Evolutionary conservation across 64 coral and sea anemone species (phyloP), one percentile per base, ranked within the genome.

Genomic region (Actinia equina): DNA sequence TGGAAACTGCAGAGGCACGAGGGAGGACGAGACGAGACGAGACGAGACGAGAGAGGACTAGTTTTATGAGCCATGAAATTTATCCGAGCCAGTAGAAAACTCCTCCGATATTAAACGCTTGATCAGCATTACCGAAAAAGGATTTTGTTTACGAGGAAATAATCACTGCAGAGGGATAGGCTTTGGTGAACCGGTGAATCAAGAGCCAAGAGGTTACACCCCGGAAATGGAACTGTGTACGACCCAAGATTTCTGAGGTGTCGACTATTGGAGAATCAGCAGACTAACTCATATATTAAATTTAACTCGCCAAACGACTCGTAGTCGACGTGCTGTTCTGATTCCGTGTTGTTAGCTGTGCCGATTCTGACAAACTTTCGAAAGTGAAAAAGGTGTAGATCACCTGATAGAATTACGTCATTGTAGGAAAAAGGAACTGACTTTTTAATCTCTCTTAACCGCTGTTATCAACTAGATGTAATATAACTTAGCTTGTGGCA

Each of bases 391-490:
- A 4, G 25, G 13, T 37, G 27, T 74, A 11, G n/a, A 41, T 42
- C 13, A 25, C 69, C 10, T 7, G 9, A 74, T 74, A 74, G 25
- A 14, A 30, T 74, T 41, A 74, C 69, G 69, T 74, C 69, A 74
- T 74, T 15, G 12, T 15, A 11, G 30, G 4, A 30, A 74, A 27
- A 74, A 74, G 10, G 10, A 74, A 15, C 25, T 41, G 69, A 74
- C 69, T 74, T 74, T 37, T 74, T 74, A 74, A 74, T 26, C 69
- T 74, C 69, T 26, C 23, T 74, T 74, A 30, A 74, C 25, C n/a
- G 26, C 3, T 74, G 25, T 74, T 74, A 74, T 41, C 25, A 74
- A 5, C 69, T n/a, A 30, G 6, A 37, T 37, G 12, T 54, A 54
- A 54, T 54, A 54, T 54, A 54, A 12, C 17, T 63, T 63, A 63